phyloP scores from a whole-genome alignment of 2,113 vertebrate genomes.

The Nycticorax nycticorax region DNA sequence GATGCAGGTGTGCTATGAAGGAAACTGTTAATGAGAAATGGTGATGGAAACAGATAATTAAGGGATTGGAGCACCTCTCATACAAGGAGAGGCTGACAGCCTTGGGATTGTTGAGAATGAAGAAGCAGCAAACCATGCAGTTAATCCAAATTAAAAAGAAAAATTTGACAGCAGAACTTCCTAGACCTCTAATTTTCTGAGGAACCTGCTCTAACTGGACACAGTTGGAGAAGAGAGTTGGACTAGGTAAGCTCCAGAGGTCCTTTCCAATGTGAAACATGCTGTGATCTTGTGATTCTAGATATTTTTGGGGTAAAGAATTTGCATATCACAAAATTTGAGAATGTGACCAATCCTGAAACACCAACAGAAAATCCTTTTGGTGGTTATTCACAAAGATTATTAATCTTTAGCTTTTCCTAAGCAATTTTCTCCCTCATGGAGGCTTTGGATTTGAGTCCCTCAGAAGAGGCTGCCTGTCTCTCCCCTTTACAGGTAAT shows the following conservation, averaged over 20 bases:
- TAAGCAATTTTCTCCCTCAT: not conserved
- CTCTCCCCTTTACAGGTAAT: not conserved
- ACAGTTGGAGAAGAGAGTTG: not conserved
- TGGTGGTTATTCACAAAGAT: not conserved
- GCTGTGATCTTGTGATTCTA: not conserved
- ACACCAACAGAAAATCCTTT: fast-evolving
- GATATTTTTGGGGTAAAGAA: not conserved
- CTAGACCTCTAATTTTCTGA: not conserved
- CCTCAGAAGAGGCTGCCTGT: not conserved
- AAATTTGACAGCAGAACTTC: not conserved
- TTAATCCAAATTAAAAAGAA: not conserved
- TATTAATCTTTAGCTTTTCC: not conserved
- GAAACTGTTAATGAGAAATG: not conserved
- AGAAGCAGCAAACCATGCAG: not conserved
- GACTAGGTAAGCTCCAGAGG: not conserved
- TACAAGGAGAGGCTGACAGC: not conserved
- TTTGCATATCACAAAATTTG: not conserved
- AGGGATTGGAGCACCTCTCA: not conserved
- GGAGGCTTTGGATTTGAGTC: not conserved
- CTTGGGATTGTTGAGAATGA: not conserved
- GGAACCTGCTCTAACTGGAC: not conserved
- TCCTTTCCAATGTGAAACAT: not conserved
- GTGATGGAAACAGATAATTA: not conserved
- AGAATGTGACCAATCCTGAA: not conserved
- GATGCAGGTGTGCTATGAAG: not conserved